phyloP scores from a whole-genome alignment of 2,888 invertebrate genomes.

The Elegia similella region DNA sequence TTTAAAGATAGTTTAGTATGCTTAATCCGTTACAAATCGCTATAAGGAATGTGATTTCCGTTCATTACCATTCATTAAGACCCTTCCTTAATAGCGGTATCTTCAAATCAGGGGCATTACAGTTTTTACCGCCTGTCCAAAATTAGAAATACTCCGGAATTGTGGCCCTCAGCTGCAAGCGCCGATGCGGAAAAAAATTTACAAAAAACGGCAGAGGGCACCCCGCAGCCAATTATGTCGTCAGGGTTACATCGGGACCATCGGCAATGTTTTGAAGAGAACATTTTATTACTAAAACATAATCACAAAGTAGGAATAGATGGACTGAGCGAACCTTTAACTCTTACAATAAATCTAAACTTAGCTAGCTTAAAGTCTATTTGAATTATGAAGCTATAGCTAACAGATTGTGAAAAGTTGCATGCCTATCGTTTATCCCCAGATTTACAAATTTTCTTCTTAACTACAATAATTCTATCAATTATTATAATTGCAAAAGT shows the following conservation, averaged over 20 bases:
- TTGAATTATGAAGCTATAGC: too few species aligned
- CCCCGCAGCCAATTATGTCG: conserved; percentile 27
- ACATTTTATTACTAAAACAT: too few species aligned
- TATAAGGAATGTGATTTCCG: conserved; percentile 35
- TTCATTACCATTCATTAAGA: conserved; percentile 26
- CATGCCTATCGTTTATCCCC: too few species aligned
- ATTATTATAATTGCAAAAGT: too few species aligned
- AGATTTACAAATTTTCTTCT: too few species aligned
- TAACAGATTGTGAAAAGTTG: too few species aligned
- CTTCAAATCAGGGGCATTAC: conserved; percentile 32
- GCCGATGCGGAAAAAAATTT: conserved; percentile 26
- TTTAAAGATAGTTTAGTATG: conserved; percentile 11
- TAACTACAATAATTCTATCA: too few species aligned
- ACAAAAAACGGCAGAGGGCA: conserved; percentile 29
- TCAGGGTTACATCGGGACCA: conserved; percentile 3
- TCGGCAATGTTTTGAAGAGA: neutral
- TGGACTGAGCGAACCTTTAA: too few species aligned
- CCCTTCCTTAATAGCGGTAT: conserved; percentile 30
- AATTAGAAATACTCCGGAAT: conserved; percentile 38
- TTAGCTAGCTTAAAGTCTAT: too few species aligned
- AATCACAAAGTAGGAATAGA: too few species aligned
- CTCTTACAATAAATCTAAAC: too few species aligned
- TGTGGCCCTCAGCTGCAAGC: conserved; percentile 32
- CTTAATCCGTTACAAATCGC: conserved; percentile 13
- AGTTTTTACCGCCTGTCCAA: conserved; percentile 34